Evolutionary conservation across 2,888 invertebrate genomes (phyloP).

Genomic region (Clitarchus hookeri): DNA sequence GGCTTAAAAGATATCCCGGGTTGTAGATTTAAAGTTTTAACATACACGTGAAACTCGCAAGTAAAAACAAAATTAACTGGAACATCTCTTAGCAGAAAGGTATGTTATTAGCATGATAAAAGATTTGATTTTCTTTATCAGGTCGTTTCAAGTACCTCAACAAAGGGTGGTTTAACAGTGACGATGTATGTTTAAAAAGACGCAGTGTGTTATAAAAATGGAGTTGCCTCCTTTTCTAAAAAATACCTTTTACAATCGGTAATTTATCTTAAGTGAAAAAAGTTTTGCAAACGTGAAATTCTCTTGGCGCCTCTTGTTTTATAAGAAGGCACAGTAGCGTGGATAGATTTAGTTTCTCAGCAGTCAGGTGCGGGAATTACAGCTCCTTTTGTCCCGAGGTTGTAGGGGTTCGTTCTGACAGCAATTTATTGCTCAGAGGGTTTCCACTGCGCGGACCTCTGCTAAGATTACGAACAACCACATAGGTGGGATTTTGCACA

Average conservation of each 20-base stretch:
- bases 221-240: too few relatives aligned
- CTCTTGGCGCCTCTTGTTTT: background rate
- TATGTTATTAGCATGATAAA: too few relatives aligned
- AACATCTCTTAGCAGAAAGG: too few relatives aligned
- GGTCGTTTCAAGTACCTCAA: too few relatives aligned
- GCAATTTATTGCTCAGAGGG: background rate
- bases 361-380: background rate
- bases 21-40: too few relatives aligned
- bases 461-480: background rate
- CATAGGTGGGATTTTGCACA: background rate
- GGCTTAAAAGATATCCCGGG: too few relatives aligned
- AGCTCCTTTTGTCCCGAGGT: background rate
- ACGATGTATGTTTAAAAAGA: too few relatives aligned
- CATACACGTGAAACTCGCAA: too few relatives aligned
- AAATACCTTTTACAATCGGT: background rate
- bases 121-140: too few relatives aligned
- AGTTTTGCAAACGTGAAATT: background rate
- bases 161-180: too few relatives aligned
- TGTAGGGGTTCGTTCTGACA: background rate
- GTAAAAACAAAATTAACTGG: too few relatives aligned
- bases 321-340: background rate
- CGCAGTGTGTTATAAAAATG: too few relatives aligned
- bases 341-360: background rate
- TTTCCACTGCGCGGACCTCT: background rate
- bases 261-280: background rate